Evolutionary conservation across 2,888 invertebrate species (phyloP).

Genomic region (Torymus auratus): DNA sequence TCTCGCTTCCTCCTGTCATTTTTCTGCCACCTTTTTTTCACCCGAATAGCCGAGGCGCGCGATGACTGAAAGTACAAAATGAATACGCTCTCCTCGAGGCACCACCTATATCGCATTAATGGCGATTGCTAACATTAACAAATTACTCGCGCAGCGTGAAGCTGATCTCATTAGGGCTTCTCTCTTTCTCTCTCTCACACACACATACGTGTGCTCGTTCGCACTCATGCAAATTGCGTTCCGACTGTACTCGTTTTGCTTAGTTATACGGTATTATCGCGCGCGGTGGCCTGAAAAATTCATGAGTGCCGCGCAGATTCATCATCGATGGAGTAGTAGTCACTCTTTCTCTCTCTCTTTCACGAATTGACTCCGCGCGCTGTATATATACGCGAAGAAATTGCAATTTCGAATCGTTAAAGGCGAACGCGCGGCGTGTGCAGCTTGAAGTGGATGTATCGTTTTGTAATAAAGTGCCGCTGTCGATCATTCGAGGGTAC

Average conservation of each 20-base stretch:
- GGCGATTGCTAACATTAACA: slow-evolving; percentile 43
- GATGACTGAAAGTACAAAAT: slow-evolving; percentile 17
- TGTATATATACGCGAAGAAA: not conserved
- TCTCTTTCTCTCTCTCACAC: no score
- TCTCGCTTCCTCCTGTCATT: no score
- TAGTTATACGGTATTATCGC: slow-evolving; percentile 6
- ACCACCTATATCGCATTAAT: slow-evolving; percentile 22
- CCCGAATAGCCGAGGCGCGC: no score
- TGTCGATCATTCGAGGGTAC: not conserved
- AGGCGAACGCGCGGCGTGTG: not conserved
- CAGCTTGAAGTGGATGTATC: slow-evolving; percentile 1
- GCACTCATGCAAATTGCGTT: slow-evolving; percentile 18
- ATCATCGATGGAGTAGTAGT: slow-evolving; percentile 7
- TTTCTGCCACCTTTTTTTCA: no score
- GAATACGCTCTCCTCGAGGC: not conserved
- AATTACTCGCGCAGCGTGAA: slow-evolving; percentile 43
- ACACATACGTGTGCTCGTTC: slow-evolving; percentile 5
- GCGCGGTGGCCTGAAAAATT: not conserved
- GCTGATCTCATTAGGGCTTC: slow-evolving; percentile 60
- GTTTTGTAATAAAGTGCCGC: not conserved
- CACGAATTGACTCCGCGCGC: not conserved
- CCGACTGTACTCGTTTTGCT: slow-evolving; percentile 8
- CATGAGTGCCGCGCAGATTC: not conserved
- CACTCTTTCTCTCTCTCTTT: no score
- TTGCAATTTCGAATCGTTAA: slow-evolving; percentile 6